Evolutionary conservation across 2,797 vertebrate genomes (phyloP).

Genomic region (Paedocypris micromegethes): DNA sequence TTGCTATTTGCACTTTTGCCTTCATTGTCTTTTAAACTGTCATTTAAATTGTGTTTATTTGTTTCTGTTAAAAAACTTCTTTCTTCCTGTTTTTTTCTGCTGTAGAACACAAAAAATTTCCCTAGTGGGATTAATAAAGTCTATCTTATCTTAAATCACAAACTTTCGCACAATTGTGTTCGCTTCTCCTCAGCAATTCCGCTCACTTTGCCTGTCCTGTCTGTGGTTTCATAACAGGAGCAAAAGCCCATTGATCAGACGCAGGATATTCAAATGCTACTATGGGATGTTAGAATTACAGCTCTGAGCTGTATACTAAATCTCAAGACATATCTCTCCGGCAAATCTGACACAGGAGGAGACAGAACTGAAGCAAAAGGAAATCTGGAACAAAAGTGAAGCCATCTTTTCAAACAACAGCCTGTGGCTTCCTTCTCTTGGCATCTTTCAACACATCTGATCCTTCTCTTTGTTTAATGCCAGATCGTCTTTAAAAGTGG

Average conservation of each 20-base stretch:
- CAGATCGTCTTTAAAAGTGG: constrained; percentile 46
- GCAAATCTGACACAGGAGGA: constrained; percentile 37
- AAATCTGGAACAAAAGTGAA: constrained; percentile 45
- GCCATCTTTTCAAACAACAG: constrained; percentile 50
- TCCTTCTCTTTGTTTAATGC: constrained; percentile 50
- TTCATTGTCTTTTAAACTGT: no score
- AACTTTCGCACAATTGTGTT: no score
- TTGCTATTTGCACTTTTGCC: no score
- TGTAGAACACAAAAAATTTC: no score
- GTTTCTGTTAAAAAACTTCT: no score
- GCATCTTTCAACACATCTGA: constrained; percentile 37
- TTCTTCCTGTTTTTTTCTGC: no score
- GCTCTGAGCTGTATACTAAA: constrained; percentile 34
- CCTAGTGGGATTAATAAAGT: no score
- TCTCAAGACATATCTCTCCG: constrained; percentile 33
- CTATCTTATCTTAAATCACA: no score
- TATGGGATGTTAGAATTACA: constrained; percentile 26
- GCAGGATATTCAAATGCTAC: constrained; percentile 9
- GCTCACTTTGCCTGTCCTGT: not conserved
- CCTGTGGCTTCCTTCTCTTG: constrained; percentile 42
- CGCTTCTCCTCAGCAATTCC: no score
- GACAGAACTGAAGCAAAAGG: constrained; percentile 34
- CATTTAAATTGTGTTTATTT: no score
- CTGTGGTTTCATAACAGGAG: not conserved
- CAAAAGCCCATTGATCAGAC: not conserved